Evolutionary conservation across 2,113 vertebrate species (phyloP).

Genomic region (Callorhinus ursinus): DNA sequence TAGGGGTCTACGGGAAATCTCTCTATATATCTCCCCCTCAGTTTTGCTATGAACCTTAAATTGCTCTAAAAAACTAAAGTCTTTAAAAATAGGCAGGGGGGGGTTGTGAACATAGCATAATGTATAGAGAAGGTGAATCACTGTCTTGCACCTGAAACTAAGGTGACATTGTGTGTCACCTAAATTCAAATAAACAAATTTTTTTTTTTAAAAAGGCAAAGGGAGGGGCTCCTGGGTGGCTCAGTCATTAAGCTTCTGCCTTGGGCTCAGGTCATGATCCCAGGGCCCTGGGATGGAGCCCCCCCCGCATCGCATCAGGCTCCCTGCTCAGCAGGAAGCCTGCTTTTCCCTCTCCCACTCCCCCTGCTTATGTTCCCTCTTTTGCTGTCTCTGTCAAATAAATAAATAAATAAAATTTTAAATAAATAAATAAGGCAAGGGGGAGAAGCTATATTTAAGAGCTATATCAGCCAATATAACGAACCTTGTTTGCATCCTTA

Average conservation of each 20-base stretch:
- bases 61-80: background rate
- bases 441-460: background rate
- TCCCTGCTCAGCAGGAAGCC: no score
- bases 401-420: background rate
- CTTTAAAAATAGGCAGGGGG: background rate
- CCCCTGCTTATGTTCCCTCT: no score
- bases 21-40: background rate
- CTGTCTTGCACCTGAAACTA: background rate
- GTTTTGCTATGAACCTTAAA: background rate
- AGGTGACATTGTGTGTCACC: background rate
- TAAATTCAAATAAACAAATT: background rate
- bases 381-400: no score
- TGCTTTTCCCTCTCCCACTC: no score
- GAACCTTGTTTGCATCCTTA: background rate
- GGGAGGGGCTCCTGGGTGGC: no score
- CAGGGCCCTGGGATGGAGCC: no score
- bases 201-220: background rate
- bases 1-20: background rate
- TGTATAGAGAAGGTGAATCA: background rate
- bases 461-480: background rate
- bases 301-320: no score
- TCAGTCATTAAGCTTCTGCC: no score
- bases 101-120: background rate
- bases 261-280: no score
- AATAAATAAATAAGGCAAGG: background rate